These are phyloP conservation scores for Craniophora ligustri DNA, from an alignment of 2,888 invertebrate genomes.

Conservation along the genomic window DNA sequence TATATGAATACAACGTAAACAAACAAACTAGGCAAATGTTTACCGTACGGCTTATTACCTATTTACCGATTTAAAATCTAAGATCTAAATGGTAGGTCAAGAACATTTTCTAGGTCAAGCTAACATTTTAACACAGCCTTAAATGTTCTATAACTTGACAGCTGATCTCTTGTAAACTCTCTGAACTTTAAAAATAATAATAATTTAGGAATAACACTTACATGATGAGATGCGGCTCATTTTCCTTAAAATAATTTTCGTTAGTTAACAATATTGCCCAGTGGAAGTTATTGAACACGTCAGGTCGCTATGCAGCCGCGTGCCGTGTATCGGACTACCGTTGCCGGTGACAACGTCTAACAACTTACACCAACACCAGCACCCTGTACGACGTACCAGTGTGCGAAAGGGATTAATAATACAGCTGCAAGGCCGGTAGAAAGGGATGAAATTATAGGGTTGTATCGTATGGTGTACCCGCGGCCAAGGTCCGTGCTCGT, in stretches of 20 bases:
- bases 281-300: conserved; percentile 74
- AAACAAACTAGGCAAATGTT: neutral
- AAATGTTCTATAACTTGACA: conserved; percentile 13
- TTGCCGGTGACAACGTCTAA: conserved; percentile 85
- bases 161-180: conserved; percentile 16
- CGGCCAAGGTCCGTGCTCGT: conserved; percentile 77
- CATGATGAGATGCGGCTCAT: conserved; percentile 28
- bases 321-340: conserved; percentile 80
- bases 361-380: conserved; percentile 79
- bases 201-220: conserved; percentile 30
- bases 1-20: conserved; percentile 1
- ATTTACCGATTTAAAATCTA: neutral
- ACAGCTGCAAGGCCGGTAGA: conserved; percentile 52
- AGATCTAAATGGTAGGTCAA: conserved; percentile 49
- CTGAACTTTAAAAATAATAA: conserved; percentile 8
- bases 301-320: conserved; percentile 70
- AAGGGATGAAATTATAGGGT: conserved; percentile 73
- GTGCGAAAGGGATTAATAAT: conserved; percentile 71
- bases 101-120: conserved; percentile 60
- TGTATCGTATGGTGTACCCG: conserved; percentile 72
- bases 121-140: conserved; percentile 25
- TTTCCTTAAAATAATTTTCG: conserved; percentile 26
- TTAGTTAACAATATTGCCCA: conserved; percentile 63
- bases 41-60: neutral
- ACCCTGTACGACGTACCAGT: conserved; percentile 69